Evolutionary conservation across 2,797 vertebrate genomes (phyloP).

Genomic region (Muraenolepis orangiensis): DNA sequence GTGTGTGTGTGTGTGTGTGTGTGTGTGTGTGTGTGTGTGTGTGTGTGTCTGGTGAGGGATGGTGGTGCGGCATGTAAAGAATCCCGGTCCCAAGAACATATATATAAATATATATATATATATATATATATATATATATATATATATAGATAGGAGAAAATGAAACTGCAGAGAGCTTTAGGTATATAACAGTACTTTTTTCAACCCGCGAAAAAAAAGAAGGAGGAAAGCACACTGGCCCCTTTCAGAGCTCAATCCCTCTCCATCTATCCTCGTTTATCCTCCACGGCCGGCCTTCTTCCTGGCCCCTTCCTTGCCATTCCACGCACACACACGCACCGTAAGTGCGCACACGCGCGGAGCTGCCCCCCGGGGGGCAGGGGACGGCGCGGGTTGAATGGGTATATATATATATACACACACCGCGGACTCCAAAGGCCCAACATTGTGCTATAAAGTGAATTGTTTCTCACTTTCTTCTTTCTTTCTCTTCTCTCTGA

Average conservation of each 20-base stretch:
- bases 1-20: no score
- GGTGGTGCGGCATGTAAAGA: no score
- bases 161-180: neutral
- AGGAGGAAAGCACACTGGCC: no score
- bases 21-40: no score
- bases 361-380: slow-evolving; percentile 70
- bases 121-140: no score
- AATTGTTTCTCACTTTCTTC: slow-evolving; percentile 68
- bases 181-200: slow-evolving; percentile 47
- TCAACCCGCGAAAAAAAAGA: slow-evolving; percentile 20
- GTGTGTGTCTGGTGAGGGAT: neutral
- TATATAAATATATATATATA: no score
- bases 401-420: no score
- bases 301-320: slow-evolving; percentile 47
- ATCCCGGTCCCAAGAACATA: no score
- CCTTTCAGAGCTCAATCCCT: no score
- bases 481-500: no score
- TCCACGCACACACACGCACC: slow-evolving; percentile 78
- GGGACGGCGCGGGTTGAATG: slow-evolving; percentile 67
- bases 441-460: slow-evolving; percentile 68
- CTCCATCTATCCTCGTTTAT: slow-evolving; percentile 50
- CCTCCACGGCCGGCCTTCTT: slow-evolving; percentile 54
- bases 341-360: no score
- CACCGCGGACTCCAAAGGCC: slow-evolving; percentile 61
- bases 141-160: no score